A percentile compares a stretch with the other conserved stretches of the same genome.
These are phyloP conservation scores for Leptinotarsa haldemani DNA, from an alignment of 2,888 invertebrate genomes.

Conservation along the genomic window DNA sequence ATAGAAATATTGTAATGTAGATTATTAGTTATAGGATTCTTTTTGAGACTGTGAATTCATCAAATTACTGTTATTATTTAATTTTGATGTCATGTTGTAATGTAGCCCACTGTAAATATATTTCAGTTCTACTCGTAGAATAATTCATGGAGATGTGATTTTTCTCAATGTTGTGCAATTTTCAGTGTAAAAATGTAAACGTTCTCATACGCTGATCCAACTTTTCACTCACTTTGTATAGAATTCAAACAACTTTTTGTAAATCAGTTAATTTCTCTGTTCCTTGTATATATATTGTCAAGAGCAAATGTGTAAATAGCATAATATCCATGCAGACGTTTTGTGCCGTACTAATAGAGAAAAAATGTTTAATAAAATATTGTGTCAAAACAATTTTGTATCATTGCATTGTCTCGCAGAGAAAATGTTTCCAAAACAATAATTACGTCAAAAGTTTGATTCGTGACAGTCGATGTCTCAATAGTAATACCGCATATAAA, in stretches of 20 bases:
- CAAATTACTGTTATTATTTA: conserved; percentile 4
- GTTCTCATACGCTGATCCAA: neutral
- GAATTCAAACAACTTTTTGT: neutral
- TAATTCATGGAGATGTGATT: neutral
- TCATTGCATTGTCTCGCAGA: neutral
- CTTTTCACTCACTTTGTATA: neutral
- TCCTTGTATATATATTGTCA: conserved; percentile 31
- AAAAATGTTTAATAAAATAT: conserved; percentile 35
- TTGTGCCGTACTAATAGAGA: conserved; percentile 30
- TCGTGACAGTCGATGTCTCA: too few relatives aligned
- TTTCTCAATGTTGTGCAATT: conserved; percentile 27
- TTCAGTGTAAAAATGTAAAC: neutral
- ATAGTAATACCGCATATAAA: too few relatives aligned
- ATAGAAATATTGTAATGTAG: conserved; percentile 11
- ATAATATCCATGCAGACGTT: conserved; percentile 25
- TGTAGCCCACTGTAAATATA: neutral
- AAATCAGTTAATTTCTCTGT: conserved; percentile 2
- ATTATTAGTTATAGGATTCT: conserved; percentile 7
- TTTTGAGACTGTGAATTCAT: conserved; percentile 39
- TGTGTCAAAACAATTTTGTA: conserved; percentile 8
- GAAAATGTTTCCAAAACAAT: too few relatives aligned
- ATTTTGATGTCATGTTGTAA: neutral
- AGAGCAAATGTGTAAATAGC: conserved; percentile 35
- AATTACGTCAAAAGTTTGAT: too few relatives aligned
- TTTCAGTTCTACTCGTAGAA: neutral